These are phyloP conservation scores for Drosophila oshimai DNA, from an alignment of 1,140 invertebrate genomes.

Conservation along the genomic window DNA sequence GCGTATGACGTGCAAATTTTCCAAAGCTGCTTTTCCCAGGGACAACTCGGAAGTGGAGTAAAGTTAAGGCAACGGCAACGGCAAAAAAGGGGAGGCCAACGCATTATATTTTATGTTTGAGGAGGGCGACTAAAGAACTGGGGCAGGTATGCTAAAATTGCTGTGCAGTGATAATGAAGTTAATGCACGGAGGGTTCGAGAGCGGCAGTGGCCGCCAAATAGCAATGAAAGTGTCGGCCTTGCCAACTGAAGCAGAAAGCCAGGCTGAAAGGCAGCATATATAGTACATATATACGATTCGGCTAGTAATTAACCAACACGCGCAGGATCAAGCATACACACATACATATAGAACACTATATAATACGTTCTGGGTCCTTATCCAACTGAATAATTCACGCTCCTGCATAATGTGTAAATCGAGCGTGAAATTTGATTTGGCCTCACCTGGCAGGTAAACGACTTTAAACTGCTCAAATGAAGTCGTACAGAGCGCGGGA, in stretches of 20 bases:
- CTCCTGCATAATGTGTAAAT: slow-evolving; percentile 39
- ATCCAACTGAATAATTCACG: slow-evolving; percentile 48
- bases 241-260: slow-evolving; percentile 23
- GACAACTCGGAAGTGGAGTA: slow-evolving; percentile 6
- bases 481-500: neutral
- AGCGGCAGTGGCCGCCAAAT: slow-evolving; percentile 14
- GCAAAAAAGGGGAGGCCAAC: slow-evolving; percentile 31
- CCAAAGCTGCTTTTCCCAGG: slow-evolving; percentile 59
- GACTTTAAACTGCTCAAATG: slow-evolving; percentile 33
- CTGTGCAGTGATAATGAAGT: slow-evolving; percentile 74
- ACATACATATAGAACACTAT: neutral
- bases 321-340: slow-evolving; percentile 16
- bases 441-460: slow-evolving; percentile 10
- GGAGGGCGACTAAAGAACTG: slow-evolving; percentile 26
- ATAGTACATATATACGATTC: slow-evolving; percentile 1
- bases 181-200: slow-evolving; percentile 44
- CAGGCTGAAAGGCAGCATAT: neutral
- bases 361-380: neutral
- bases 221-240: slow-evolving; percentile 22
- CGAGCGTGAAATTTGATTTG: slow-evolving; percentile 58
- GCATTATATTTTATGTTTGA: slow-evolving; percentile 65
- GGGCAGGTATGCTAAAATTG: slow-evolving; percentile 39
- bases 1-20: slow-evolving; percentile 78
- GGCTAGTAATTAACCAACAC: slow-evolving; percentile 40
- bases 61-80: neutral